phyloP scores from a whole-genome alignment of 2,888 invertebrate species.

The Hanleya hanleyi region DNA sequence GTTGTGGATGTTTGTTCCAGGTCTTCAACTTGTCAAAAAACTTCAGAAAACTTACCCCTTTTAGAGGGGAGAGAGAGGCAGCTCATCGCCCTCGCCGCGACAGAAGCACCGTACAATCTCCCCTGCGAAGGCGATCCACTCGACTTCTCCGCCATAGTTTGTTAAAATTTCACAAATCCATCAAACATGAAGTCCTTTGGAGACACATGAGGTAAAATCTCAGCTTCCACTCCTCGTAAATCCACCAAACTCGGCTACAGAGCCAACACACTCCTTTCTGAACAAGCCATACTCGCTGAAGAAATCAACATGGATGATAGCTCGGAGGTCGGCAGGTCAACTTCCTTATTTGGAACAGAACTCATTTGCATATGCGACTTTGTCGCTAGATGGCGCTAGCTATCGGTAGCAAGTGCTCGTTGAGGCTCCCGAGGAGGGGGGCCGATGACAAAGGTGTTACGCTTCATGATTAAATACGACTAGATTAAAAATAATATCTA shows the following conservation, averaged over 20 bases:
- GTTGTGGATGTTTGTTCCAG: neutral
- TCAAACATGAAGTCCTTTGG: neutral
- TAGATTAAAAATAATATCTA: too few relatives aligned
- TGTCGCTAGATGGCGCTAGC: conserved; percentile 3
- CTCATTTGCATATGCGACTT: conserved; percentile 2
- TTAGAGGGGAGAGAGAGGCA: neutral
- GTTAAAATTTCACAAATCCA: conserved; percentile 1
- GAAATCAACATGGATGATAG: neutral
- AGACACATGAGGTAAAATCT: conserved; percentile 3
- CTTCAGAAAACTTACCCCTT: neutral
- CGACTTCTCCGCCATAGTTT: neutral
- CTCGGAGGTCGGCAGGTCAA: neutral
- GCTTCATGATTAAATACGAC: too few relatives aligned
- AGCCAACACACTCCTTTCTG: neutral
- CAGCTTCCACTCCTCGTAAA: neutral
- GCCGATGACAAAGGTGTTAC: too few relatives aligned
- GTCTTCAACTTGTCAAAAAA: too few relatives aligned
- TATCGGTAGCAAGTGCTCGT: neutral
- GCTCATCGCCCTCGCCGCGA: neutral
- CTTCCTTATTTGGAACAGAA: neutral
- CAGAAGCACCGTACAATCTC: neutral
- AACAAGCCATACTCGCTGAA: neutral
- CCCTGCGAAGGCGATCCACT: neutral
- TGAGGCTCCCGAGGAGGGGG: neutral
- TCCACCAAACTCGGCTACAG: neutral